Evolutionary conservation across 2,888 invertebrate genomes (phyloP), one percentile per base, ranked within the genome.

Genomic region (Aradus depressus): DNA sequence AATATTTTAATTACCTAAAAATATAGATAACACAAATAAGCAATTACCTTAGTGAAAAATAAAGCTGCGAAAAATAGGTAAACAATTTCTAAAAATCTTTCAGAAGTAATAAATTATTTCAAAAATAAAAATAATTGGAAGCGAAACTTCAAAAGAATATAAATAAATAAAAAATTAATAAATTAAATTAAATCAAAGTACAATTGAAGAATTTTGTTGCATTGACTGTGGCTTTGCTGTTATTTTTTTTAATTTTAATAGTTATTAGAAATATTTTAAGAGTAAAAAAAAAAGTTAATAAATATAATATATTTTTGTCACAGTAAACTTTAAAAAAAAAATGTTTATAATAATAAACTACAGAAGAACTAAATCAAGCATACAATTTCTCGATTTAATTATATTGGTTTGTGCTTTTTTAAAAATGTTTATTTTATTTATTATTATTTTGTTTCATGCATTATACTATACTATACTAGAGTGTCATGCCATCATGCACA

Each of bases 161-260:
- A 57, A 59, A 60, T 55, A 59, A 57, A 58, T 60, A 47, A 47
- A 45, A 58, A 53, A 19, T 31, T 54, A 52, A 54, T 52, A 58
- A 56, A 56, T 50, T 54, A 52, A 58, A 61, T 60, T 59, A 48
- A 59, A 58, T 63, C 53, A 62, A 58, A 58, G 58, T 54, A 56
- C 60, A 60, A 57, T 55, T 44, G 48, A 50, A 53, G 31, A 59
- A 47, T 47, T 47, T 47, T 47, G 47, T 47, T 47, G 47, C 47
- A 47, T 47, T 47, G 47, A 47, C 47, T 26, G 23, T 47, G 37
- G 23, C 25, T 19, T 44, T 44, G 28, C 10, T 35, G 19, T 12
- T 35, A 4, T 44, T 44, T 37, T 22, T 22, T 25, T 14, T 35
- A 55, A 38, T 58, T 54, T 59, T 51, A 57, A 58, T 53, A 55